These are phyloP conservation scores for Agrotis exclamationis DNA, from an alignment of 2,888 invertebrate species.

Conservation along the genomic window DNA sequence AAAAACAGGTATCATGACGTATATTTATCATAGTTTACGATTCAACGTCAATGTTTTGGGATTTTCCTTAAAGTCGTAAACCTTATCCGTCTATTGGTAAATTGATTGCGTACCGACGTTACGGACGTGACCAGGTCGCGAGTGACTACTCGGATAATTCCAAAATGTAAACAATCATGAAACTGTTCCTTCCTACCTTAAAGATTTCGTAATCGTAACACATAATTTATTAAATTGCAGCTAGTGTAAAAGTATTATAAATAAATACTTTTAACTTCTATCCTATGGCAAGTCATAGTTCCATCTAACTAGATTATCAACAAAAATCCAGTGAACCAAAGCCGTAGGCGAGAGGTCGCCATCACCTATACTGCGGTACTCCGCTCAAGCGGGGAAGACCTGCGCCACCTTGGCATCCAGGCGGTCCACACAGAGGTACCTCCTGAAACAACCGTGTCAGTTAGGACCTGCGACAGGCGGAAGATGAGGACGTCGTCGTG, in stretches of 20 bases:
- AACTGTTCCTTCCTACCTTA: neutral
- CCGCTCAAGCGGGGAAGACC: too few species aligned
- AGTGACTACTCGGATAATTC: neutral
- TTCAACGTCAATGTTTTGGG: neutral
- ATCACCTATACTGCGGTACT: too few species aligned
- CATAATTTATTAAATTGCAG: neutral
- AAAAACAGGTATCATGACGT: too few species aligned
- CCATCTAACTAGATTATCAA: too few species aligned
- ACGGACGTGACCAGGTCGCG: neutral
- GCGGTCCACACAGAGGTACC: too few species aligned
- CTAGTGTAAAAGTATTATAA: neutral
- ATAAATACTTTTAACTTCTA: neutral
- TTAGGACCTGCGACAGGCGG: too few species aligned
- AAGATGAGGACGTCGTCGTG: too few species aligned
- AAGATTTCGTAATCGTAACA: too few species aligned
- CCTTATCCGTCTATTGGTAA: constrained; percentile 8
- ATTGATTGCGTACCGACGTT: neutral
- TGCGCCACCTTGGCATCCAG: too few species aligned
- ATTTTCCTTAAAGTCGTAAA: neutral
- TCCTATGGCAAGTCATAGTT: neutral
- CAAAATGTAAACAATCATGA: neutral
- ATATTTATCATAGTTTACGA: neutral
- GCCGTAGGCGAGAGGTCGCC: too few species aligned
- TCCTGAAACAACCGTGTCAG: too few species aligned
- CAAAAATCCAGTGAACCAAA: too few species aligned